These are phyloP conservation scores for Gastracanthus pulcherrimus DNA, from an alignment of 2,888 invertebrate genomes.

Conservation along the genomic window DNA sequence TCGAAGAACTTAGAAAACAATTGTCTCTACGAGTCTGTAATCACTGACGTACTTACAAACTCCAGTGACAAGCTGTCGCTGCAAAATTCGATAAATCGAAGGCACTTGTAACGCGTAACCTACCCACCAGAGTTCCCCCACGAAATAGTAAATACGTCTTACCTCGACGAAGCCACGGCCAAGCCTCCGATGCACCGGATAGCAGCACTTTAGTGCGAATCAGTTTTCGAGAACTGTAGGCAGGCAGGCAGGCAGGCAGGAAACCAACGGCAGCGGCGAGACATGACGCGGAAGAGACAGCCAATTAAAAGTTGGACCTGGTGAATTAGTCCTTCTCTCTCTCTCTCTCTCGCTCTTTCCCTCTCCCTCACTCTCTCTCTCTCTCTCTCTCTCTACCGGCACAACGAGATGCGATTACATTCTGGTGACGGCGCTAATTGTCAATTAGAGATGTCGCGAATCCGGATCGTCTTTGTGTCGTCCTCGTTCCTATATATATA, in stretches of 20 bases:
- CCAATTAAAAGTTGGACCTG: slow-evolving; percentile 73
- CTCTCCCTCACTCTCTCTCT: slow-evolving; percentile 65
- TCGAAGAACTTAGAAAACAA: no score
- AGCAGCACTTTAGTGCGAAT: not conserved
- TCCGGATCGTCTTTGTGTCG: slow-evolving; percentile 59
- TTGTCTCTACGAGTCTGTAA: no score
- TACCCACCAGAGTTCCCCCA: not conserved
- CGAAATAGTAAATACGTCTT: not conserved
- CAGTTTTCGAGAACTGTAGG: slow-evolving; percentile 2
- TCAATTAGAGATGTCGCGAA: slow-evolving; percentile 67
- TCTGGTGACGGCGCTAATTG: slow-evolving; percentile 71
- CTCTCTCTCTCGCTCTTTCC: slow-evolving; percentile 66
- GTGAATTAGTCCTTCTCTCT: slow-evolving; percentile 69
- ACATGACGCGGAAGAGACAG: slow-evolving; percentile 57
- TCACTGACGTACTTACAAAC: no score
- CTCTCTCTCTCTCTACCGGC: slow-evolving; percentile 64
- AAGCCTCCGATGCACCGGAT: no score
- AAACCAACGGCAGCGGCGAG: not conserved
- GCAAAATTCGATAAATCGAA: no score
- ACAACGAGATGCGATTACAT: slow-evolving; percentile 70
- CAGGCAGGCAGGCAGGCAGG: not conserved
- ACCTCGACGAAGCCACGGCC: not conserved
- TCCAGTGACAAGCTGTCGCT: no score
- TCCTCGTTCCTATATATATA: not conserved
- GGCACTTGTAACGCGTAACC: no score